These are phyloP conservation scores for Syngnathus acus DNA, from an alignment of 2,797 vertebrate species.

Conservation along the genomic window DNA sequence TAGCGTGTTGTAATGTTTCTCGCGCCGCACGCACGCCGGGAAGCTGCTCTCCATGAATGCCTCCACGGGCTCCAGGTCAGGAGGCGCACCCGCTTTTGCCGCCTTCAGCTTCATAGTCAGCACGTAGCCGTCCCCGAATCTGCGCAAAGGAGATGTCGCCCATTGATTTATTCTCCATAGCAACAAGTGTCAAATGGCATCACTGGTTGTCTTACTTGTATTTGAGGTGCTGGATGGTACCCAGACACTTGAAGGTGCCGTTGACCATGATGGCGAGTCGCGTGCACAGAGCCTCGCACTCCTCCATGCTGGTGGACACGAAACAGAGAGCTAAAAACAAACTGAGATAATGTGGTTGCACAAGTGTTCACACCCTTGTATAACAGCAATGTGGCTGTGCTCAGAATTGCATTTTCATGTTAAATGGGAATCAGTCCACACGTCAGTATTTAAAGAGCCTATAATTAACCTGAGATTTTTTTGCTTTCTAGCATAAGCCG, in stretches of 20 bases:
- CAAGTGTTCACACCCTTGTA: too few species aligned
- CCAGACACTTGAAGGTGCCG: slow-evolving; percentile 91
- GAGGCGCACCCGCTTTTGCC: slow-evolving; percentile 68
- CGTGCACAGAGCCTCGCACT: slow-evolving; percentile 94
- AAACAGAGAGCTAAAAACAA: background rate
- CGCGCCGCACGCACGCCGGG: slow-evolving; percentile 81
- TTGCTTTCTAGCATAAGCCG: too few species aligned
- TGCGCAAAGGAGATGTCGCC: slow-evolving; percentile 28
- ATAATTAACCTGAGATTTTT: too few species aligned
- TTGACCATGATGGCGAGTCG: slow-evolving; percentile 96
- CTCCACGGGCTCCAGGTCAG: slow-evolving; percentile 80
- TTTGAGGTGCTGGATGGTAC: slow-evolving; percentile 94
- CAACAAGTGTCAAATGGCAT: background rate
- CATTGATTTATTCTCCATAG: background rate
- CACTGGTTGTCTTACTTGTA: slow-evolving; percentile 78
- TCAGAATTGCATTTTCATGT: too few species aligned
- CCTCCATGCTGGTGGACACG: slow-evolving; percentile 82
- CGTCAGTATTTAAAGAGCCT: too few species aligned
- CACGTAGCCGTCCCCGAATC: slow-evolving; percentile 93
- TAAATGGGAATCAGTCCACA: too few species aligned
- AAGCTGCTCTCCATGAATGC: slow-evolving; percentile 84
- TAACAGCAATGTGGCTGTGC: too few species aligned
- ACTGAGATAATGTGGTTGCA: too few species aligned
- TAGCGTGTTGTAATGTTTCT: slow-evolving; percentile 90
- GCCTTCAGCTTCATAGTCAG: slow-evolving; percentile 92